These are phyloP conservation scores for Bathynomus jamesi DNA, from an alignment of 1,140 invertebrate species.

Conservation along the genomic window DNA sequence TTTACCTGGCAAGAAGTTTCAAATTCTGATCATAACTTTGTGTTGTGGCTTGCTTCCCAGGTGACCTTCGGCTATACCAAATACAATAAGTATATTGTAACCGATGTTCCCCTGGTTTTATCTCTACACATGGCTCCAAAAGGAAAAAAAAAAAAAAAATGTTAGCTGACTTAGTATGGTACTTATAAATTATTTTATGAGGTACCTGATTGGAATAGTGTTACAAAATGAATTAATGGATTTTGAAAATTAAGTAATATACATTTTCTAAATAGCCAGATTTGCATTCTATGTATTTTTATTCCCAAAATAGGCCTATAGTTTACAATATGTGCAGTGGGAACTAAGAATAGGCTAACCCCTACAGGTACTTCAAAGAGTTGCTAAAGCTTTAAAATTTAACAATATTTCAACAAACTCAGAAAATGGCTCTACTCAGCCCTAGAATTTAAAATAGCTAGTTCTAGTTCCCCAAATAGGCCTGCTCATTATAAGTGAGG, in stretches of 20 bases:
- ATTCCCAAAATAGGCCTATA: neutral
- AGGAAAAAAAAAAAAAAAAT: neutral
- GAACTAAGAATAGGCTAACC: too few species aligned
- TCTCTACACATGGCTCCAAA: slow-evolving; percentile 51
- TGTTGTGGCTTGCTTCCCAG: slow-evolving; percentile 56
- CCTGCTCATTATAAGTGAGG: too few species aligned
- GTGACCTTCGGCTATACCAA: slow-evolving; percentile 73
- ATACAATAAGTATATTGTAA: slow-evolving; percentile 82
- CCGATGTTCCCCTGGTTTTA: slow-evolving; percentile 69
- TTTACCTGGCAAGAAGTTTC: neutral
- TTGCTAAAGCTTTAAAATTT: too few species aligned
- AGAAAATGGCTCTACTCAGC: too few species aligned
- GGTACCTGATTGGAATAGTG: too few species aligned
- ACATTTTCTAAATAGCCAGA: neutral
- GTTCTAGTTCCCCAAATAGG: too few species aligned
- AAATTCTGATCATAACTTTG: slow-evolving; percentile 43
- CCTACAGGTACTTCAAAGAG: too few species aligned
- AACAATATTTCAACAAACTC: too few species aligned
- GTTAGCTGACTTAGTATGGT: neutral
- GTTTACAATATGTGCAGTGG: too few species aligned
- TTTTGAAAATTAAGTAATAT: neutral
- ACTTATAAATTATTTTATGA: neutral
- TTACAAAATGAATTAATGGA: too few species aligned
- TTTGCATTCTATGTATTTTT: neutral
- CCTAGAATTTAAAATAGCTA: too few species aligned